Conservation (phyloP, 2,888 invertebrate species). For the Spisula solida region DNA sequence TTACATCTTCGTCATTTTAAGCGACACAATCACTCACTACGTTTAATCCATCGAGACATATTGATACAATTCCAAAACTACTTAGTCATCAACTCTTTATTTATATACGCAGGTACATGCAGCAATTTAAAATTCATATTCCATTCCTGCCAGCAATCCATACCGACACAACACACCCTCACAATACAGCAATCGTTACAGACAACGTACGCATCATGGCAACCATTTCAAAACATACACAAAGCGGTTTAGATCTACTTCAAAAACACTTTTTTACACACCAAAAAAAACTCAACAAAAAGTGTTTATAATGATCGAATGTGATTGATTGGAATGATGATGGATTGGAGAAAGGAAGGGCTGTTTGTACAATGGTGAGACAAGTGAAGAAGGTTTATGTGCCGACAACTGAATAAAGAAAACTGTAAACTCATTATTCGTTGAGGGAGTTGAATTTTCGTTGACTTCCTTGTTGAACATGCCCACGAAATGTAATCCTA, state of each 20-base stretch:
- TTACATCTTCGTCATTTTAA: background rate
- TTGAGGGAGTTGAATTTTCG: too few relatives aligned
- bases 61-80: too few relatives aligned
- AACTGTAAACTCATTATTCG: too few relatives aligned
- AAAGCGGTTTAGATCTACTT: background rate
- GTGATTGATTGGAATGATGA: background rate
- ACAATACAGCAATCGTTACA: background rate
- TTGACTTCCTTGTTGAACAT: too few relatives aligned
- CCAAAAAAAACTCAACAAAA: background rate
- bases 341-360: background rate
- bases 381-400: constrained; percentile 12
- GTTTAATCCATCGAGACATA: background rate
- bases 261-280: background rate
- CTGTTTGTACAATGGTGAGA: constrained; percentile 10
- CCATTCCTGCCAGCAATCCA: background rate
- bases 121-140: background rate
- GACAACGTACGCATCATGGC: too few relatives aligned
- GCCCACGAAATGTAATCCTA: too few relatives aligned
- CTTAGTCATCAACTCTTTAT: too few relatives aligned
- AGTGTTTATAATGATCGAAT: constrained; percentile 3
- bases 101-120: too few relatives aligned
- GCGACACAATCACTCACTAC: background rate
- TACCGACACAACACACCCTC: background rate
- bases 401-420: background rate
- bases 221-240: background rate